Evolutionary conservation across 2,888 invertebrate species (phyloP), one percentile per base, ranked within the genome.

Genomic region (Ptycholaimellus sp.): DNA sequence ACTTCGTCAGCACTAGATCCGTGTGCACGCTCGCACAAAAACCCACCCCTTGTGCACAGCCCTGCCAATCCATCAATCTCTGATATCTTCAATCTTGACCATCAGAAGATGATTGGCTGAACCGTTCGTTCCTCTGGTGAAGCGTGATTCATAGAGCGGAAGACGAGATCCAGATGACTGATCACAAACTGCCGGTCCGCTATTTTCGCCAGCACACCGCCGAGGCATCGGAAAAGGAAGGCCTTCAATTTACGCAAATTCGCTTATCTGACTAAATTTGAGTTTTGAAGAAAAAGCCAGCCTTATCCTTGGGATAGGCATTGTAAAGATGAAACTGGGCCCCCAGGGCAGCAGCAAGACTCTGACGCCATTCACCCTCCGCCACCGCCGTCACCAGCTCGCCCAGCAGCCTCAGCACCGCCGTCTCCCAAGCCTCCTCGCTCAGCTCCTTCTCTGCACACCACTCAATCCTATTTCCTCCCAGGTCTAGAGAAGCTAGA

Each of bases 1-100:
- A 60, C 59, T 77, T 76, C 37, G 73, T 72, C 3, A 81, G 62
- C 3, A 80, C 71, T 36, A 71, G 61, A 45, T 72, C 71, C 35
- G 78, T 68, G 58, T 83, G 79, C 2, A 78, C 68, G 21, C 74
- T 69, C 0, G 79, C 73, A 42, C 73, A 70, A 45, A 74, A 74
- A 0, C 79, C 80, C 27, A 78, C 61, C 59, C 42, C n/a, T 32
- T 11, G 11, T n/a, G 14, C 19, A 5, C 6, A 40, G 39, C 2
- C 43, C 22, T 7, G 45, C 44, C 23, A 46, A 43, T 2, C 44
- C 43, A 62, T 9, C n/a, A 9, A 9, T 7, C 14, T 25, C 19
- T 4, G 9, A 40, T 37, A 2, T 43, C 22, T 7, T 47, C 44
- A 28, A 46, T 44, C 2, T 44, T 42, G n/a, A n/a, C n/a, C n/a